Evolutionary conservation across 2,888 invertebrate genomes (phyloP), one percentile per base, ranked within the genome.

Genomic region (Synergus laeviventris): DNA sequence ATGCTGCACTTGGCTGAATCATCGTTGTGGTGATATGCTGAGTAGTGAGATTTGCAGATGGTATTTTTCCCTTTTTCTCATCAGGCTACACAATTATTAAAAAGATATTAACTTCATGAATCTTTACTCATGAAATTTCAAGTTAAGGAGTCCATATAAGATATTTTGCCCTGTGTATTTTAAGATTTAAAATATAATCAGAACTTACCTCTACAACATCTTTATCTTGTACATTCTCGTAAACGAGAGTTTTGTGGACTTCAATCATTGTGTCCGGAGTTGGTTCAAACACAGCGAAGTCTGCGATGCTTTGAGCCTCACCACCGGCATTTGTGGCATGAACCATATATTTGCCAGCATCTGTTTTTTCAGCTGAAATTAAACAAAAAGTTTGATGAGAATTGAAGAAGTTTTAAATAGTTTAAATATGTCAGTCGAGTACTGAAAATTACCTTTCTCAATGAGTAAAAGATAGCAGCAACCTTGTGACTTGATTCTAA

Each of bases 241-340:
- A 94, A 62, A 94, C 92, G 49, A 94, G 93, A 12, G 94, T 94
- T 89, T 94, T 94, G 54, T 94, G 94, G 66, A 94, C 93, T 89
- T 94, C 94, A 18, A 94, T 92, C 93, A 94, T 93, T 16, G 94
- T 93, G 81, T 94, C 94, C 0, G 94, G 94, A 7, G 94, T 93
- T 74, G 94, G 94, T 86, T 95, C 95, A 81, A 94, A 92, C 49
- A 96, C 95, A 77, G 94, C 94, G 83, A 96, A 94, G 87, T 96
- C 96, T 11, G 96, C 96, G 81, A 95, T 95, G 90, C 95, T 95
- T 88, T 95, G 94, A n/a, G 96, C 95, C 91, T 96, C 95, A n/a
- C 96, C 96, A 21, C 95, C 95, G 74, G 94, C 92, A 88, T 96
- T 96, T 0, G 93, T 93, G 12, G 96, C 96, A 82, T 93, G 92